These are phyloP conservation scores for Tragelaphus imberbis DNA, from an alignment of 2,113 vertebrate genomes.

Conservation along the genomic window DNA sequence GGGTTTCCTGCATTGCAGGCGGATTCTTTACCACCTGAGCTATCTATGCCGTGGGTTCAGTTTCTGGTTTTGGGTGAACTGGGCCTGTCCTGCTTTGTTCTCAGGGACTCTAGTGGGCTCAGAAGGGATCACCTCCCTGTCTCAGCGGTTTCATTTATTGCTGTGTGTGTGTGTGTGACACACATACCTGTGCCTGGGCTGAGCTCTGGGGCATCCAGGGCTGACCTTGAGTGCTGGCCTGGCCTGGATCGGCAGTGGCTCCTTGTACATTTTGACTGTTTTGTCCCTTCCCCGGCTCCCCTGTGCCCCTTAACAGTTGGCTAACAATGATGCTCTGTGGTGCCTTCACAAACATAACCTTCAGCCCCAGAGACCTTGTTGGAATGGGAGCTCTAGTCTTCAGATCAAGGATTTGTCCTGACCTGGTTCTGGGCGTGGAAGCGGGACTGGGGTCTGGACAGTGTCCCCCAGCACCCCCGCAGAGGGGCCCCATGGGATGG, in stretches of 20 bases:
- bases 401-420: background rate
- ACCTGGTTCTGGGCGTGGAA: accelerated
- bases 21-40: background rate
- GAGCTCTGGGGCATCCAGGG: background rate
- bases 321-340: background rate
- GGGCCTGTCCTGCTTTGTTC: accelerated
- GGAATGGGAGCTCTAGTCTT: background rate
- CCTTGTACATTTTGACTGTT: accelerated
- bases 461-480: background rate
- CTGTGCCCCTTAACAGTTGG: accelerated
- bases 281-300: accelerated
- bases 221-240: background rate
- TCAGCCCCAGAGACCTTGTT: background rate
- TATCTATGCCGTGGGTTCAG: background rate
- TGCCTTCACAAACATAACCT: background rate
- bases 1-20: background rate
- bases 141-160: background rate
- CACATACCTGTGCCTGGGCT: background rate
- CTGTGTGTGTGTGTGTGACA: accelerated
- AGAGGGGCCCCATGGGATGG: background rate
- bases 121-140: accelerated
- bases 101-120: background rate
- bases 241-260: accelerated
- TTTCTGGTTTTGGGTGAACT: background rate
- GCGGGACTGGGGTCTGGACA: background rate